phyloP scores from a whole-genome alignment of 35 echinoderm and acorn worm species.

The Apostichopus japonicus region DNA sequence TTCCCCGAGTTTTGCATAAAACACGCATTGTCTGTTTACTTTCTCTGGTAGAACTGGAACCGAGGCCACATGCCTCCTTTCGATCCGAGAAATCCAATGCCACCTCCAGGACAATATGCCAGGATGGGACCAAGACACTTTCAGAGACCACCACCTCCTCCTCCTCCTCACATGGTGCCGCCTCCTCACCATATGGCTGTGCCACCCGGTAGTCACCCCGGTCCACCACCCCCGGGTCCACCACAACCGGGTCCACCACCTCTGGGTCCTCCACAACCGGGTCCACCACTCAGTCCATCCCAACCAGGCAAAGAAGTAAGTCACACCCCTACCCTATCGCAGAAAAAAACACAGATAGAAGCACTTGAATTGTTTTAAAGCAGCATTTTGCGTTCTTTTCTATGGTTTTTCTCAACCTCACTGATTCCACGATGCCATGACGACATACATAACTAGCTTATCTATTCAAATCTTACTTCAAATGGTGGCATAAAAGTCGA shows the following conservation, averaged over 20 bases:
- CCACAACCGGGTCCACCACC: not conserved
- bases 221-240: conserved; percentile 4
- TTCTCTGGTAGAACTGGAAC: conserved; percentile 75
- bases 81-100: conserved; percentile 80
- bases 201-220: conserved; percentile 16
- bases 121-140: conserved; percentile 79
- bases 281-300: conserved; percentile 19
- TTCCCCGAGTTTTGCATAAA: too few species aligned
- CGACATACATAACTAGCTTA: too few species aligned
- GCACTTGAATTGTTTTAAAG: too few species aligned
- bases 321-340: not conserved
- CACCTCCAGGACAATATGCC: conserved; percentile 76
- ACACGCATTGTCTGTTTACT: not conserved
- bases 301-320: conserved; percentile 46
- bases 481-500: too few species aligned
- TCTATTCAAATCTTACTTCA: too few species aligned
- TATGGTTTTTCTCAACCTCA: too few species aligned
- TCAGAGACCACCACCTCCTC: conserved; percentile 71
- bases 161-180: conserved; percentile 20
- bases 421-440: too few species aligned
- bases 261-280: not conserved
- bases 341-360: too few species aligned
- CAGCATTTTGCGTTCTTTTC: too few species aligned
- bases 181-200: conserved; percentile 37
- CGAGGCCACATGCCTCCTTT: conserved; percentile 73